phyloP scores from a whole-genome alignment of 2,113 vertebrate genomes.

The Vombatus ursinus region DNA sequence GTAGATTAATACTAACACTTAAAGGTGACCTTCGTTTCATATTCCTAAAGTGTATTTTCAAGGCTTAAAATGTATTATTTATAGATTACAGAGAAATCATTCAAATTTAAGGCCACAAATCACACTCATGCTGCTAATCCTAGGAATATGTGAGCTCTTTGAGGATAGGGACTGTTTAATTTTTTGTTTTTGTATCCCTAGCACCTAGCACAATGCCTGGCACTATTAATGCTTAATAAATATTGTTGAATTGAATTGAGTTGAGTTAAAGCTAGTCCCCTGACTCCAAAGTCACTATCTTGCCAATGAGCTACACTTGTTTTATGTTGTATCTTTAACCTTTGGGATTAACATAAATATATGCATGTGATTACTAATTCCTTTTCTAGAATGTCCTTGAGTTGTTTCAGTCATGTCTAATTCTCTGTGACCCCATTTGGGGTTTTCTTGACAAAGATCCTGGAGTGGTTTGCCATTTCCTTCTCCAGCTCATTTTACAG shows the following conservation, averaged over 20 bases:
- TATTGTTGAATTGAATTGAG: not conserved
- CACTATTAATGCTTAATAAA: not conserved
- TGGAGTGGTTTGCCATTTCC: not conserved
- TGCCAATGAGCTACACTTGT: not conserved
- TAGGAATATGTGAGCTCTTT: not conserved
- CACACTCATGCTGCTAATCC: conserved; percentile 6
- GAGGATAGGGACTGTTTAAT: not conserved
- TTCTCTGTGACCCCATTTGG: not conserved
- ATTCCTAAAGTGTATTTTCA: not conserved
- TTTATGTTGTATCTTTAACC: not conserved
- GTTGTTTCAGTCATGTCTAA: not conserved
- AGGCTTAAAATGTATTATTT: conserved; percentile 38
- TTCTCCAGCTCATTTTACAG: not conserved
- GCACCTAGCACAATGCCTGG: not conserved
- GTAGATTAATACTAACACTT: not conserved
- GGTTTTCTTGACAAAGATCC: not conserved
- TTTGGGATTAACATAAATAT: not conserved
- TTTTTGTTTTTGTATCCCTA: not conserved
- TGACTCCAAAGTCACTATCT: not conserved
- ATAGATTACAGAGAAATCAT: not conserved
- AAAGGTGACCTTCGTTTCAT: not conserved
- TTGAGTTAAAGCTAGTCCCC: not conserved
- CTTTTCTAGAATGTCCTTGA: not conserved
- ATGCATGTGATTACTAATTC: not conserved
- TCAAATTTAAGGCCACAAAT: conserved; percentile 43